Evolutionary conservation across 2,113 vertebrate genomes (phyloP).

Genomic region (Leptobrachium leishanense): DNA sequence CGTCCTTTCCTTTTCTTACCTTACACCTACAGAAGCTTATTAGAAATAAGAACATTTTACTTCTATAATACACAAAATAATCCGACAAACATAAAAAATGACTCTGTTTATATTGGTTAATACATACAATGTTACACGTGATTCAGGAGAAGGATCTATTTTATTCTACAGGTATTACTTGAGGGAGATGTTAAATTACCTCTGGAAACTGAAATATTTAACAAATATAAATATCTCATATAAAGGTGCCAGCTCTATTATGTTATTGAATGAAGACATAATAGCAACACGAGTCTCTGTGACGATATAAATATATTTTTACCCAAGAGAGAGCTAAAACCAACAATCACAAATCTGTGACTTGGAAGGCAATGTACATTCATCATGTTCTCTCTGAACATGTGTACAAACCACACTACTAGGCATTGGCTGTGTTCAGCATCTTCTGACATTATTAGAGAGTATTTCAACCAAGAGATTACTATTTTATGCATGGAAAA

Average conservation of each 20-base stretch:
- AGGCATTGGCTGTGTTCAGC: neutral
- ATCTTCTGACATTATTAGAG: too few species aligned
- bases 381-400: neutral
- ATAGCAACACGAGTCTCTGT: constrained; percentile 7
- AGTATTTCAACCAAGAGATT: too few species aligned
- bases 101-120: too few species aligned
- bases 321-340: constrained; percentile 14
- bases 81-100: too few species aligned
- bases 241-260: constrained; percentile 16
- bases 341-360: constrained; percentile 18
- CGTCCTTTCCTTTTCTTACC: too few species aligned
- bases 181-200: constrained; percentile 14
- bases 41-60: too few species aligned
- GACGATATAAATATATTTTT: constrained; percentile 17
- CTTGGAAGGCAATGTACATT: neutral
- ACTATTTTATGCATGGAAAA: too few species aligned
- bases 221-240: constrained; percentile 16
- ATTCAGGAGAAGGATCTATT: neutral
- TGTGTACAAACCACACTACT: neutral
- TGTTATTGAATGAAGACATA: constrained; percentile 24
- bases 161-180: constrained; percentile 8
- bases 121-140: neutral
- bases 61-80: too few species aligned
- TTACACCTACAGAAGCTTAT: too few species aligned
- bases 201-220: constrained; percentile 16